Conservation (phyloP, 2,888 invertebrate genomes). For the Ceratothoa steindachneri region DNA sequence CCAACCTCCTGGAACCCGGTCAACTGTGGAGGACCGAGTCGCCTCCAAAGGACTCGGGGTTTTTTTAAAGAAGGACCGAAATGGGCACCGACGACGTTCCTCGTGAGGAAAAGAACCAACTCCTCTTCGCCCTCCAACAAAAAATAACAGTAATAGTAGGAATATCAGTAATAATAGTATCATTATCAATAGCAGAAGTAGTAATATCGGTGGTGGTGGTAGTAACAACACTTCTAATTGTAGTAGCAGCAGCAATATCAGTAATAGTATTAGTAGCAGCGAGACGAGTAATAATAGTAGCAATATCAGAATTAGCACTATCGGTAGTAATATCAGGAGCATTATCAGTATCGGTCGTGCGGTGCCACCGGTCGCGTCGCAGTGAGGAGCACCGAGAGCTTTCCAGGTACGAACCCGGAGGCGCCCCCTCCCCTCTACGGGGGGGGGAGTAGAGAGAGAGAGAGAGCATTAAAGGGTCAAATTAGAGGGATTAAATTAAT, state of each 20-base stretch:
- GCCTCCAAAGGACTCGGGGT: no score
- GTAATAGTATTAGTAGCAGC: not conserved
- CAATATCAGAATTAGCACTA: not conserved
- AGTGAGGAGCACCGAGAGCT: no score
- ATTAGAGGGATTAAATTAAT: no score
- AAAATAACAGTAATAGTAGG: not conserved
- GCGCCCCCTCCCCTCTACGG: no score
- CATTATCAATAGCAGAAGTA: not conserved
- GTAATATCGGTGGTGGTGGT: not conserved
- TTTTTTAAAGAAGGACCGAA: constrained; percentile 4
- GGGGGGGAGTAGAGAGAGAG: not conserved
- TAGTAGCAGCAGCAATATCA: not conserved
- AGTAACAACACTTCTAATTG: not conserved
- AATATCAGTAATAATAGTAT: not conserved
- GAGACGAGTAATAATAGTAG: not conserved
- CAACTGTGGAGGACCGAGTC: no score
- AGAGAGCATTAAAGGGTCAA: not conserved
- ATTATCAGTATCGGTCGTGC: no score
- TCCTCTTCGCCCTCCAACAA: no score
- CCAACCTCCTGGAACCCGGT: no score
- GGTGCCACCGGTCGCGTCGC: no score
- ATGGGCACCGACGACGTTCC: not conserved
- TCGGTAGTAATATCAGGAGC: no score
- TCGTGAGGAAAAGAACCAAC: no score
- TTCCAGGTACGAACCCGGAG: no score